Conservation (phyloP, 2,888 invertebrate genomes). For the Arge pagana region DNA sequence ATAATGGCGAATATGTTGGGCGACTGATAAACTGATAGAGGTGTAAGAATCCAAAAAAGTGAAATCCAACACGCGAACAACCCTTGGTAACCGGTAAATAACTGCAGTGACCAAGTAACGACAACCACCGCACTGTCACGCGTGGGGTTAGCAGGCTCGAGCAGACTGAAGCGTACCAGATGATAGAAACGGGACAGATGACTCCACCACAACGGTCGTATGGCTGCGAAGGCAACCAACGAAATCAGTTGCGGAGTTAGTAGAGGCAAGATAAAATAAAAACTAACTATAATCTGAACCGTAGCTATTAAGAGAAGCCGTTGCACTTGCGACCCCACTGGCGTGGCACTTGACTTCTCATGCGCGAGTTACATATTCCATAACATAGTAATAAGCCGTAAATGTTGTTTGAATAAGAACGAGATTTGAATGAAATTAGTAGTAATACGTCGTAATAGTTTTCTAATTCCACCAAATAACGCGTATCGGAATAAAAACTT, state of each 20-base stretch:
- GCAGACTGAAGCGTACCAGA: too few relatives aligned
- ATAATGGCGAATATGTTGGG: too few relatives aligned
- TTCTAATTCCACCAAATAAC: too few relatives aligned
- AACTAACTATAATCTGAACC: constrained; percentile 12
- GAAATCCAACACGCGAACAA: constrained; percentile 14
- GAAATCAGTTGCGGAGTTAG: constrained; percentile 6
- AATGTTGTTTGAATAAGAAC: too few relatives aligned
- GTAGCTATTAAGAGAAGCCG: constrained; percentile 25
- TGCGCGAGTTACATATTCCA: background rate
- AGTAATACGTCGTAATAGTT: too few relatives aligned
- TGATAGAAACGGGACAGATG: too few relatives aligned
- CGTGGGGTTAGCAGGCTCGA: constrained; percentile 7
- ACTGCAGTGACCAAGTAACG: constrained; percentile 2
- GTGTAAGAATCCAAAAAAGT: constrained; percentile 15
- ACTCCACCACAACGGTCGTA: too few relatives aligned
- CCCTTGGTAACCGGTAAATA: constrained; percentile 12
- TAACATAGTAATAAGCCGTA: too few relatives aligned
- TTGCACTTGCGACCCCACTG: constrained; percentile 29
- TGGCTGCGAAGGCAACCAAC: background rate
- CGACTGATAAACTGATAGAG: too few relatives aligned
- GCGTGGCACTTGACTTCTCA: constrained; percentile 11
- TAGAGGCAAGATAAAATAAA: constrained; percentile 10
- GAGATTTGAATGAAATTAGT: too few relatives aligned
- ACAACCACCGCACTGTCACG: background rate
- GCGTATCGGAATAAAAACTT: too few relatives aligned